These are phyloP conservation scores for Podarcis muralis DNA, from an alignment of 2,113 vertebrate species.

Conservation along the genomic window DNA sequence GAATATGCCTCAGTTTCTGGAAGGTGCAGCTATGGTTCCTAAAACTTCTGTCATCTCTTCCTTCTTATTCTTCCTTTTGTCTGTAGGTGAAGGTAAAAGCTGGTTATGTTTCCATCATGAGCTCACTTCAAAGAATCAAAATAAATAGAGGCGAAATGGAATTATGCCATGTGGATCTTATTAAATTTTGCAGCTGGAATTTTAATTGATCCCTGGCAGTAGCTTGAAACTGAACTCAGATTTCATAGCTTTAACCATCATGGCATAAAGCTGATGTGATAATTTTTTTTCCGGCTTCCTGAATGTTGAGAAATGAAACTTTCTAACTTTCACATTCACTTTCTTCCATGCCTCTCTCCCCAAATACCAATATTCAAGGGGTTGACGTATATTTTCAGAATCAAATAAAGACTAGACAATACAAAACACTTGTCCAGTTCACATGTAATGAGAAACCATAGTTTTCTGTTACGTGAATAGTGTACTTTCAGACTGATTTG, in stretches of 20 bases:
- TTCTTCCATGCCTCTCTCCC: neutral
- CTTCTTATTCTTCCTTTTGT: constrained; percentile 27
- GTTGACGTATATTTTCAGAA: neutral
- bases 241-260: constrained; percentile 27
- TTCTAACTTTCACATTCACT: neutral
- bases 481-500: no score
- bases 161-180: neutral
- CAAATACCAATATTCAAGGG: neutral
- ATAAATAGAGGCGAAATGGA: neutral
- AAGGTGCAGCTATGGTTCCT: constrained; percentile 2
- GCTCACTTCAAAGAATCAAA: constrained; percentile 36
- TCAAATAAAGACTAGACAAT: neutral
- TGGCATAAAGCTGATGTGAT: neutral
- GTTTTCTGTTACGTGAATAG: neutral
- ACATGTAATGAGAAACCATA: neutral
- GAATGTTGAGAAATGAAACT: neutral
- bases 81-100: constrained; percentile 19
- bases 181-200: neutral
- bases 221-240: constrained; percentile 17
- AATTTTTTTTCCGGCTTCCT: neutral
- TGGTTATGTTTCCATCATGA: constrained; percentile 31
- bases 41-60: constrained; percentile 19
- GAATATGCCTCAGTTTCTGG: constrained; percentile 19
- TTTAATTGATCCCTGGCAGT: neutral
- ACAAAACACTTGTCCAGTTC: neutral